Conservation (phyloP, 2,888 invertebrate genomes). For the Synergus umbraculus region DNA sequence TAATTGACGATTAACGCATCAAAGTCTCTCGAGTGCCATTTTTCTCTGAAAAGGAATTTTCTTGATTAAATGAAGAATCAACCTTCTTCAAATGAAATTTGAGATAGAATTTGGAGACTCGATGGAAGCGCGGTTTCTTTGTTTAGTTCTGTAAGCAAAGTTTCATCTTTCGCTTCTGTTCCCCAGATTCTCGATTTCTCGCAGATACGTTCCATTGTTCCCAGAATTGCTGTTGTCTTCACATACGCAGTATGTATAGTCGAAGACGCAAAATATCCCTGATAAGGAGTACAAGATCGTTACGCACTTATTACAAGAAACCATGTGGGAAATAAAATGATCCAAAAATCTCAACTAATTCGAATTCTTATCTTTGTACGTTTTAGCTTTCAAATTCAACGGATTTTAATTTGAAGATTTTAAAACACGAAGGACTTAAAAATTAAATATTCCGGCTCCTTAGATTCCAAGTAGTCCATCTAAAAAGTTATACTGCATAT, state of each 20-base stretch:
- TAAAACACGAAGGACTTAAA: too few species aligned
- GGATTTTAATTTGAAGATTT: too few species aligned
- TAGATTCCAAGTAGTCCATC: too few species aligned
- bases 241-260: constrained; percentile 56
- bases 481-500: too few species aligned
- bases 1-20: constrained; percentile 16
- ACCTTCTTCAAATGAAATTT: neutral
- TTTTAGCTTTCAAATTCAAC: too few species aligned
- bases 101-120: constrained; percentile 21
- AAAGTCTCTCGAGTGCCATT: neutral
- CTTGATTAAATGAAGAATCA: neutral
- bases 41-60: neutral
- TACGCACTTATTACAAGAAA: constrained; percentile 16
- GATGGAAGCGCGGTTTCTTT: constrained; percentile 17
- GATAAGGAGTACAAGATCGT: constrained; percentile 49
- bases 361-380: neutral
- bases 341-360: neutral
- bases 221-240: constrained; percentile 59
- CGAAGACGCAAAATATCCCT: constrained; percentile 56
- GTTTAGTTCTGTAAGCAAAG: constrained; percentile 35
- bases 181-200: constrained; percentile 55
- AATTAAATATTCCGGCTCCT: too few species aligned
- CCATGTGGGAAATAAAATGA: neutral
- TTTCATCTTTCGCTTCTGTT: constrained; percentile 48
- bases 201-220: constrained; percentile 61